A percentile compares a stretch with the other conserved stretches of the same genome.
phyloP scores from a whole-genome alignment of 2,113 vertebrate species.

The Xyrauchen texanus region DNA sequence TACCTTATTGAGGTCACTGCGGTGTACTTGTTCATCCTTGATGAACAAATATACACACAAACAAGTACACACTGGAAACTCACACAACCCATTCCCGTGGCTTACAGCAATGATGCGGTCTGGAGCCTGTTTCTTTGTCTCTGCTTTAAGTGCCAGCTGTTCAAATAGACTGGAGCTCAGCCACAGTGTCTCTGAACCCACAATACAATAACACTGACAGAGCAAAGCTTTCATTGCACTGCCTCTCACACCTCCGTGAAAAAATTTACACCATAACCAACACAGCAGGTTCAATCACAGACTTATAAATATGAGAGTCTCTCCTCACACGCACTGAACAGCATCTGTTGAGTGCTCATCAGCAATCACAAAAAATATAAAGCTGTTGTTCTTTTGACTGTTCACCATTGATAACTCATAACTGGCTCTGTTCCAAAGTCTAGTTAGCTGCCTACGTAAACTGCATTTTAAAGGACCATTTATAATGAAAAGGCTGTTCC shows the following conservation, averaged over 20 bases:
- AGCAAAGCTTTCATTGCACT: conserved; percentile 10
- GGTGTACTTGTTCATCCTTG: too few relatives aligned
- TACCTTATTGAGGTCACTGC: background rate
- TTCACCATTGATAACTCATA: too few relatives aligned
- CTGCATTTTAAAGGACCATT: too few relatives aligned
- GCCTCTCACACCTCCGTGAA: conserved; percentile 30
- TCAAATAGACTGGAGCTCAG: conserved; percentile 35
- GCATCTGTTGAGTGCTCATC: too few relatives aligned
- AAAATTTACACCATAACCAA: conserved; percentile 17
- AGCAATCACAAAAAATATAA: too few relatives aligned
- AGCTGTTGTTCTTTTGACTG: too few relatives aligned
- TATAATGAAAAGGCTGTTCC: too few relatives aligned
- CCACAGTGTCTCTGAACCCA: conserved; percentile 24
- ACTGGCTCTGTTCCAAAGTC: too few relatives aligned
- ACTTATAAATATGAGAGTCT: too few relatives aligned
- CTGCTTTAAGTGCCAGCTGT: conserved; percentile 53
- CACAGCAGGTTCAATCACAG: background rate
- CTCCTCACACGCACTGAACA: too few relatives aligned
- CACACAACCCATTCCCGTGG: conserved; percentile 23
- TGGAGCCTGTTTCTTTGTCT: conserved; percentile 38
- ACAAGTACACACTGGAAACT: background rate
- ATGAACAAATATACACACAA: conserved; percentile 7
- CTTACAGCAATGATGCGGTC: conserved; percentile 15
- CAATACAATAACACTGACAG: background rate
- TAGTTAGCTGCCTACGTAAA: too few relatives aligned